phyloP scores from a whole-genome alignment of 2,113 vertebrate species.

The Pedionomus torquatus region DNA sequence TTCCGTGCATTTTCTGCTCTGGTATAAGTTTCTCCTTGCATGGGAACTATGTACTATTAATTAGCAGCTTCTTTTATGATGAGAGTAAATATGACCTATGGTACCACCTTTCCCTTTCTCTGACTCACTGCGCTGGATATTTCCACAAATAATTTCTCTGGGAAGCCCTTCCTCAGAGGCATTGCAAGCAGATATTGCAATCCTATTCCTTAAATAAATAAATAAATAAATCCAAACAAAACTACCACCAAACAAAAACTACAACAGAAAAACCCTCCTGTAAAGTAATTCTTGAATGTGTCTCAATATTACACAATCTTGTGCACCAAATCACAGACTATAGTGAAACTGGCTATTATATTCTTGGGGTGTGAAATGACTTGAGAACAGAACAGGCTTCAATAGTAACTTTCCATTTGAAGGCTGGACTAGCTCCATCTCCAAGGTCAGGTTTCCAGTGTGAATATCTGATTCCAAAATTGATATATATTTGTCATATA shows the following conservation, averaged over 20 bases:
- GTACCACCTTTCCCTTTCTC: neutral
- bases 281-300: neutral
- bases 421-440: neutral
- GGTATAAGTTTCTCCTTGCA: neutral
- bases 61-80: neutral
- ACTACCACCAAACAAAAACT: neutral
- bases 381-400: neutral
- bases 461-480: neutral
- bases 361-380: neutral
- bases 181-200: neutral
- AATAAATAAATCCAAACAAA: neutral
- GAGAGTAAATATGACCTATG: neutral
- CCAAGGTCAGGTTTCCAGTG: neutral
- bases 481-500: neutral
- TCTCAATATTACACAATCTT: neutral
- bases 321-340: neutral
- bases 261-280: neutral
- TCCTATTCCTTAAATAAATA: neutral
- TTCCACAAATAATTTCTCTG: neutral
- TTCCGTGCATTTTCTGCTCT: neutral
- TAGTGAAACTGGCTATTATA: neutral
- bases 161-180: neutral
- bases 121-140: neutral
- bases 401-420: neutral
- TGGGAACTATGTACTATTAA: neutral